phyloP scores from a whole-genome alignment of 2,888 invertebrate species.

The Eilema sororculum region DNA sequence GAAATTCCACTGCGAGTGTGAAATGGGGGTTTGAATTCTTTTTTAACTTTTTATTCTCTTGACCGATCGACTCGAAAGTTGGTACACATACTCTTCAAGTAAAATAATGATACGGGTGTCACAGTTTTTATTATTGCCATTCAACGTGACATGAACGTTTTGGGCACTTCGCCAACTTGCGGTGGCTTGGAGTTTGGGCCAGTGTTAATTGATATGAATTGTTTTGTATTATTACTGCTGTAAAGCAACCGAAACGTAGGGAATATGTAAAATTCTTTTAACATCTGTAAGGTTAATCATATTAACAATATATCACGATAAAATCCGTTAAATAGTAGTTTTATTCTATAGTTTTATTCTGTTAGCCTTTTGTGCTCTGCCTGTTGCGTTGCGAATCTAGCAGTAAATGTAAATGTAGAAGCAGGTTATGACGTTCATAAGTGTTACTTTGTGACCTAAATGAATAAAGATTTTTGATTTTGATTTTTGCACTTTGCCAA shows the following conservation, averaged over 20 bases:
- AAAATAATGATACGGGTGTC: constrained; percentile 1
- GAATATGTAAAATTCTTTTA: constrained; percentile 6
- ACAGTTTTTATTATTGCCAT: constrained; percentile 7
- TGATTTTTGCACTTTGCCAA: background rate
- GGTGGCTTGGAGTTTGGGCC: constrained; percentile 1
- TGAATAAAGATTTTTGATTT: background rate
- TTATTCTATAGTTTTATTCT: constrained; percentile 7
- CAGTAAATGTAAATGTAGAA: constrained; percentile 11
- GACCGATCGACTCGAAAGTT: constrained; percentile 7
- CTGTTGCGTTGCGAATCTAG: constrained; percentile 9
- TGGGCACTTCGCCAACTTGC: constrained; percentile 4
- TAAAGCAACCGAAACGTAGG: constrained; percentile 7
- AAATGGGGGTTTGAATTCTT: constrained; percentile 6
- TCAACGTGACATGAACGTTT: constrained; percentile 3
- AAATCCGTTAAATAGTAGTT: constrained; percentile 7
- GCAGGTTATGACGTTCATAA: constrained; percentile 7
- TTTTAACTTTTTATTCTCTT: constrained; percentile 1
- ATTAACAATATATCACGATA: too few species aligned
- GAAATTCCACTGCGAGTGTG: background rate
- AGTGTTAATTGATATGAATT: constrained; percentile 5
- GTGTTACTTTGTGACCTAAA: too few species aligned
- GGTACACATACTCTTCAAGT: constrained; percentile 5
- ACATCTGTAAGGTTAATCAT: constrained; percentile 6
- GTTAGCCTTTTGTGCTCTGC: constrained; percentile 7
- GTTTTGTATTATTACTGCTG: constrained; percentile 5